Evolutionary conservation across 2,797 vertebrate species (phyloP).

Genomic region (Ispidina lecontei): DNA sequence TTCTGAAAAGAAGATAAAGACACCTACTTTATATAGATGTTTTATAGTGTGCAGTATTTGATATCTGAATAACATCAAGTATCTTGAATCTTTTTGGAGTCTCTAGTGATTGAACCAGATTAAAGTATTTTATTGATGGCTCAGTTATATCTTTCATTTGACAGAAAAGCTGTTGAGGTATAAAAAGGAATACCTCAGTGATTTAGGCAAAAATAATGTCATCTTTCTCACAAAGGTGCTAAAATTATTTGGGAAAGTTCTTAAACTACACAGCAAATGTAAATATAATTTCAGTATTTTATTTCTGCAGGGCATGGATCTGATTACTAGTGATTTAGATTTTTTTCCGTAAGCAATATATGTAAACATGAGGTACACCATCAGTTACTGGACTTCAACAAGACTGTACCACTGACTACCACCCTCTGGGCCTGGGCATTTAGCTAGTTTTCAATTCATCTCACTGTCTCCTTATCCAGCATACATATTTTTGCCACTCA

Average conservation of each 20-base stretch:
- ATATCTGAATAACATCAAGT: not conserved
- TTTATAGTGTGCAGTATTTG: not conserved
- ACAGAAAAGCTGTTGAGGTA: not conserved
- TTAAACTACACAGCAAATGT: not conserved
- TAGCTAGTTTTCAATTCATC: not conserved
- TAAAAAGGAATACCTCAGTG: not conserved
- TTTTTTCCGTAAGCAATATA: not conserved
- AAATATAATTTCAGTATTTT: not conserved
- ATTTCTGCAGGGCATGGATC: not conserved
- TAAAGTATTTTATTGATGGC: not conserved
- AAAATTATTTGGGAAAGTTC: not conserved
- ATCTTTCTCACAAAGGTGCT: not conserved
- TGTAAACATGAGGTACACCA: not conserved
- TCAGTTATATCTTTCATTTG: not conserved
- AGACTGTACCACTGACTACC: not conserved
- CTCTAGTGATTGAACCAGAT: not conserved
- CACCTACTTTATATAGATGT: not conserved
- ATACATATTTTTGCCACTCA: not conserved
- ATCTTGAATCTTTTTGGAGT: not conserved
- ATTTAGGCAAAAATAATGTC: not conserved
- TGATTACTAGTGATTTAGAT: not conserved
- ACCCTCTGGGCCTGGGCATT: not conserved
- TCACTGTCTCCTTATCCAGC: not conserved
- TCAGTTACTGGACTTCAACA: not conserved
- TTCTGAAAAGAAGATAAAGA: not conserved